Base-by-base conservation (phyloP, 2,888 invertebrate genomes). In the Chrysina gloriosa region DNA sequence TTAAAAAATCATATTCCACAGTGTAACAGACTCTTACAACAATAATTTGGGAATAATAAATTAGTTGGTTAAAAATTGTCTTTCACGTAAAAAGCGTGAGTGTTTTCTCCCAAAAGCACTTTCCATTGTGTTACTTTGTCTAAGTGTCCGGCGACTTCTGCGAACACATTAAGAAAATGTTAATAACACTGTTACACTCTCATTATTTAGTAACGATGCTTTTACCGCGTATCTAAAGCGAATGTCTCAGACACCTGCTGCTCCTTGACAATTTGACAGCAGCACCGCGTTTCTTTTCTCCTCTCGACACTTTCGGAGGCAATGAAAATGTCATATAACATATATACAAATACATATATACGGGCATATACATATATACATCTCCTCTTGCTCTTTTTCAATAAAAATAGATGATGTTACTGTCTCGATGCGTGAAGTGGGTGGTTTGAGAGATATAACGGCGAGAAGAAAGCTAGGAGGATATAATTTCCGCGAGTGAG, bases 151-250 rank as follows among this genome's bases (percentile, higher is more conserved):
- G 56, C 45, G 61, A 67, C 48, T 61, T 47, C 58, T 69, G 66
- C 68, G 67, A 69, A 70, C 73, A 74, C 78, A 77, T 77, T 77
- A 78, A 77, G 78, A 73, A 77, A 77, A 78, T 77, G 79, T 76
- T 79, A 78, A 79, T 79, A 79, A 78, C 76, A 71, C 72, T 74
- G 75, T 79, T 78, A 77, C 72, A 74, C 70, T 72, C 74, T 78
- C 79, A 81, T 81, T 81, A 81, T 80, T 81, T 80, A 80, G 79
- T 79, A 79, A 80, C 76, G 78, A 80, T 76, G 80, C 81, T 81
- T 81, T 80, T 80, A 81, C 79, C 79, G 75, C 78, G 75, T 71
- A 73, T 75, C 75, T 75, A 69, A 73, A 71, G 67, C 71, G 73
- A 75, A 75, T 74, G 69, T 74, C 69, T 68, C 63, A 70, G 73